Evolutionary conservation across 1,140 invertebrate genomes (phyloP).

Genomic region (Zeugodacus cucurbitae): DNA sequence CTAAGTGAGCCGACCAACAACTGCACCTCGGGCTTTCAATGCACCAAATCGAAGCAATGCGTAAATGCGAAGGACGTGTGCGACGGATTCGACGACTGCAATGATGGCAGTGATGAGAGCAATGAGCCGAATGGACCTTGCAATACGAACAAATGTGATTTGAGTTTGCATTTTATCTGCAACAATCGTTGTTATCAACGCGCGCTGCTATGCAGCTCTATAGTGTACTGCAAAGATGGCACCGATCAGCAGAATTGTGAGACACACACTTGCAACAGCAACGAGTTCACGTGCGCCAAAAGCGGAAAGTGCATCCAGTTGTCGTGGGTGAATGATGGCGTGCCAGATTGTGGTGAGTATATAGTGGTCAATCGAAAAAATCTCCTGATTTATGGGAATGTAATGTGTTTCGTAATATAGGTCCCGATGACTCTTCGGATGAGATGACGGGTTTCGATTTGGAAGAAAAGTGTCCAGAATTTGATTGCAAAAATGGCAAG

Average conservation of each 20-base stretch:
- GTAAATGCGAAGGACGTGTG: conserved; percentile 73
- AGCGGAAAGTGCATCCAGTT: conserved; percentile 77
- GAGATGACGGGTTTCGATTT: conserved; percentile 67
- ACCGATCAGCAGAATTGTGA: conserved; percentile 72
- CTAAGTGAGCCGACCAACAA: conserved; percentile 45
- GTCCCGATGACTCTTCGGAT: conserved; percentile 57
- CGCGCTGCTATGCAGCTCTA: conserved; percentile 76
- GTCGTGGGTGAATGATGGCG: conserved; percentile 78
- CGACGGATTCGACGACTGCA: conserved; percentile 86
- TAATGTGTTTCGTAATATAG: not conserved
- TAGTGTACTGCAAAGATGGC: conserved; percentile 75
- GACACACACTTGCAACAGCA: conserved; percentile 71
- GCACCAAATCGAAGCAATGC: conserved; percentile 63
- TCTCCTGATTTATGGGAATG: not conserved
- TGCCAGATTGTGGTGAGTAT: conserved; percentile 73
- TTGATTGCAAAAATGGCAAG: conserved; percentile 76
- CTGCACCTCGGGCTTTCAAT: conserved; percentile 53
- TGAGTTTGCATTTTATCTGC: conserved; percentile 66
- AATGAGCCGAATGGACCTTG: conserved; percentile 66
- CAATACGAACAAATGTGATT: conserved; percentile 53
- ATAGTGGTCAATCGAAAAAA: not conserved
- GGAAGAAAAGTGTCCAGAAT: conserved; percentile 73
- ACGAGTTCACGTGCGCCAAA: conserved; percentile 71
- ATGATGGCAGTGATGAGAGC: conserved; percentile 84
- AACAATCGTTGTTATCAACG: conserved; percentile 74